Percentiles rank a stretch among this genome's conserved stretches.
Conservation (phyloP, 2,888 invertebrate genomes). For the Aromia moschata region DNA sequence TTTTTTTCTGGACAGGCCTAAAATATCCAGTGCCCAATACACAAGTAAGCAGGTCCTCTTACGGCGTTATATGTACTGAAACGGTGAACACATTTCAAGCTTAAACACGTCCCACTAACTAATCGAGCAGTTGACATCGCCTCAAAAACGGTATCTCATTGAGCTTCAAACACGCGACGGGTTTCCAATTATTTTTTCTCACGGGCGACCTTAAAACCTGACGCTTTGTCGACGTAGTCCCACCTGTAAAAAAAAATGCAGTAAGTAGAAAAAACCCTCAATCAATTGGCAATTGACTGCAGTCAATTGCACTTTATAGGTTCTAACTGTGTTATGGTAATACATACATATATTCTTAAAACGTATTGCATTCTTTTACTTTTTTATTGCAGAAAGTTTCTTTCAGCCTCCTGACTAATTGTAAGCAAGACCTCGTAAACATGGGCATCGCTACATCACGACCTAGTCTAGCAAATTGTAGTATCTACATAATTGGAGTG, state of each 20-base stretch:
- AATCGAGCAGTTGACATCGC: neutral
- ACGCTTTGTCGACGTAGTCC: constrained; percentile 44
- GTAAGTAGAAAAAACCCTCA: no score
- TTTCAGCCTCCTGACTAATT: no score
- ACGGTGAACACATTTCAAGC: constrained; percentile 25
- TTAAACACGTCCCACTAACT: neutral
- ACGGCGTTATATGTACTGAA: constrained; percentile 5
- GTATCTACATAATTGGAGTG: no score
- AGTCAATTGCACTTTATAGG: no score
- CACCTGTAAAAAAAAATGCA: constrained; percentile 41
- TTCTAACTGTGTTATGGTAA: no score
- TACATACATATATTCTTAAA: no score
- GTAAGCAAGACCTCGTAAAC: no score
- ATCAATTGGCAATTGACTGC: no score
- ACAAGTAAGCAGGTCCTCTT: constrained; percentile 9
- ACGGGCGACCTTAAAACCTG: constrained; percentile 34
- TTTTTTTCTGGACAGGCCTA: neutral
- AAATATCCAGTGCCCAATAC: constrained; percentile 1
- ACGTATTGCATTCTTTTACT: no score
- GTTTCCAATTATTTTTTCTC: neutral
- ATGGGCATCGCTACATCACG: no score
- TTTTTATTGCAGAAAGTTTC: no score
- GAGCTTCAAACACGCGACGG: neutral
- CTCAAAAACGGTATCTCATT: constrained; percentile 12
- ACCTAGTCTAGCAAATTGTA: no score